Evolutionary conservation across 92 coral and sea anemone genomes (phyloP), one percentile per base, ranked within the genome.

Genomic region (Phymanthus crucifer): DNA sequence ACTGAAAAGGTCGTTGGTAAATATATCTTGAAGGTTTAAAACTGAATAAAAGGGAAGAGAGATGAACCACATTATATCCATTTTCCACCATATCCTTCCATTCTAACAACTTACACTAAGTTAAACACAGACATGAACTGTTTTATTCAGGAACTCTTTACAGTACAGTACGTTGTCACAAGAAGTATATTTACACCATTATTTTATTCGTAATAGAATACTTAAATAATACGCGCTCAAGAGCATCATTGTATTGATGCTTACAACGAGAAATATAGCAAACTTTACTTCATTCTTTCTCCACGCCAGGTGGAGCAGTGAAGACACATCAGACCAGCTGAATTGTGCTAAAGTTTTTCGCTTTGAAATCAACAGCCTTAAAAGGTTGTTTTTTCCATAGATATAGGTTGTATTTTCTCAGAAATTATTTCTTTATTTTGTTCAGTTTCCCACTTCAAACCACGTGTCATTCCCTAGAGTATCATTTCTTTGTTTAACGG

Each of bases 281-380:
- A 54, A 19, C 27, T 52, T 54, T 54, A 54, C 27, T 6, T 54
- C 64, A 54, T 54, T 27, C 1, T 54, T 19, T 54, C 26, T 57
- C 70, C 50, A 68, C 80, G 33, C 80, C 80, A 57, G 80, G 80
- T 68, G 50, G 78, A 21, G 3, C 32, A 71, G 13, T 17, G 24
- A 19, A 17, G 45, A 21, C 80, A 76, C 23, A 21, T 52, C 80
- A 76, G 80, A 76, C 80, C 80, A 76, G 80, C 80, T 58, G 80
- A 56, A 58, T 76, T 33, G n/a, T 48, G 50, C 66, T 48, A 33
- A 32, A 45, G 36, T 12, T 26, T 0, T 27, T 40, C 19, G 66
- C 71, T 27, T 47, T 3, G 35, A 29, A 47, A 16, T 34, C 21
- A 26, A n/a, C 12, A 12, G 13, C 48, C 78, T 74, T n/a, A n/a